Evolutionary conservation across 2,797 vertebrate species (phyloP).

Genomic region (Eremophila alpestris): DNA sequence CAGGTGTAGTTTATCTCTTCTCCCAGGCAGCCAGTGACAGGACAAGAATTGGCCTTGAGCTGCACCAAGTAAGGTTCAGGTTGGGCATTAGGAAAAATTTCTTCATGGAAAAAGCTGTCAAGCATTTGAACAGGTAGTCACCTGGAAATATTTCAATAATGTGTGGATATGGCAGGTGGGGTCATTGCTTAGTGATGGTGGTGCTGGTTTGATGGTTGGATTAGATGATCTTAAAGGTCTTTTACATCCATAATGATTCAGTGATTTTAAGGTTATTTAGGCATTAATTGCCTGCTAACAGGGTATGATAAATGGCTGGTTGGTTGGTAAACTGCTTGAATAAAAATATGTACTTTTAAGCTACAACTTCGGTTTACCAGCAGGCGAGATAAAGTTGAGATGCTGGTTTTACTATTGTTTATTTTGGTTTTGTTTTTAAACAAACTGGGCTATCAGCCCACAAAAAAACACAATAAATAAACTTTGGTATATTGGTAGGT

Average conservation of each 20-base stretch:
- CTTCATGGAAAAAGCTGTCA: background rate
- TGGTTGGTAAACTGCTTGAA: background rate
- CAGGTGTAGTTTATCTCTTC: rapidly evolving
- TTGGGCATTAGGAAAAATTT: background rate
- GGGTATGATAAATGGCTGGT: background rate
- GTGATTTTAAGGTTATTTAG: background rate
- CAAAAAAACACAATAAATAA: background rate
- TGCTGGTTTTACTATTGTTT: background rate
- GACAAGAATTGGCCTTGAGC: background rate
- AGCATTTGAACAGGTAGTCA: background rate
- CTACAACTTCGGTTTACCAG: background rate
- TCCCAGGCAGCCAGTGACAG: background rate
- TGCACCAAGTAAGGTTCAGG: background rate
- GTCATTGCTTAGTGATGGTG: background rate
- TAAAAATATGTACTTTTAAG: background rate
- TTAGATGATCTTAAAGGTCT: background rate
- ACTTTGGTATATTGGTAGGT: background rate
- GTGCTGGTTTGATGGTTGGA: rapidly evolving
- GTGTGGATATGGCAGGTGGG: background rate
- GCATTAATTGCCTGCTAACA: background rate
- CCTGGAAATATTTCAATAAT: background rate
- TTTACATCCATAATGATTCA: background rate
- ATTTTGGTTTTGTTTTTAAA: background rate
- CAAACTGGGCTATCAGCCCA: background rate
- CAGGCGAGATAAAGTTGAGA: background rate